Base-by-base conservation (phyloP, 2,113 vertebrate genomes). In the Cyprinodon tularosa region DNA sequence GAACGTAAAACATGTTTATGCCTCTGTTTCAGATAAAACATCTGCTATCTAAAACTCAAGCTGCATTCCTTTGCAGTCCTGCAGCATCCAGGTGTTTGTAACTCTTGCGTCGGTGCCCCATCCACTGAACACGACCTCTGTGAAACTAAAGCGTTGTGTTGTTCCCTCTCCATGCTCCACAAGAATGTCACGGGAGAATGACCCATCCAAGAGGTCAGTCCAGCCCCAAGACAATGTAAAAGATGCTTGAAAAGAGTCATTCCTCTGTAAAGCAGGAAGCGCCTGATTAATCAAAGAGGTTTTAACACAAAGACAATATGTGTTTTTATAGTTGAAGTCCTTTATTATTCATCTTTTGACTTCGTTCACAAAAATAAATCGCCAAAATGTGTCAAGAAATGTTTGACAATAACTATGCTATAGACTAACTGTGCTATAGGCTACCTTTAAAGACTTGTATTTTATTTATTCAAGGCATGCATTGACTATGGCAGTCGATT, bases 111-210 rank as follows among this genome's bases (percentile, higher is more conserved):
- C 80, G 66, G 40, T 77, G 85, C 82, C 74, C 77, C 79, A 59
- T 88, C 87, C 71, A 81, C 80, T 78, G 75, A 83, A 76, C 66
- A 36, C 7, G 38, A 79, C 77, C 83, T 82, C 86, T 85, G 76
- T 61, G 82, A 90, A 85, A 84, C 92, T 90, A 92, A 90, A 91
- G 91, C 76, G 84, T 81, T 85, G 78, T 86, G 89, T 78, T 80
- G 82, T 77, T 85, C 81, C 79, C 81, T 82, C 75, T 83, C 69
- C 72, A 71, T 50, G 3, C 75, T 63, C 12, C 72, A 83, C 64
- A 12, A 81, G 66, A 20, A 71, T 84, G 90, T 92, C 91, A 89
- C 76, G 89, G 91, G 89, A 93, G 88, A 91, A 63, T 86, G 86
- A 91, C 86, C 89, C 74, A 29, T 9, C 42, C 22, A 47, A 82